A percentile compares a stretch with the other conserved stretches of the same genome.
Conservation (phyloP, 92 coral and sea anemone species). For the Palythoa heliodiscus region DNA sequence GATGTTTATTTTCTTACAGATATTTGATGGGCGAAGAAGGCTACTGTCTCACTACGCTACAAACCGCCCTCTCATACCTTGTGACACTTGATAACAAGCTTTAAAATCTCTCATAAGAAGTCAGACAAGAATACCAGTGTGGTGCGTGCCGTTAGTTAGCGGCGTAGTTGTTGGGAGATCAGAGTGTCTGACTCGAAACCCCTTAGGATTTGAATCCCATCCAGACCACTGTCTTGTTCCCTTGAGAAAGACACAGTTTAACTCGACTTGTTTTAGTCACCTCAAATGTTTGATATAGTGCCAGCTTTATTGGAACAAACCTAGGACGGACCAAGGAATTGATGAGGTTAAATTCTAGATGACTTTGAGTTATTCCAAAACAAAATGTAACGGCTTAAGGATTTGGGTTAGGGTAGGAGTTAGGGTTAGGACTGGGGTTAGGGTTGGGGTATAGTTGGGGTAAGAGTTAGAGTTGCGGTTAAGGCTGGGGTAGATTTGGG, state of each 20-base stretch:
- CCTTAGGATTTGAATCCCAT: not conserved
- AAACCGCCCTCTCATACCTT: constrained; percentile 89
- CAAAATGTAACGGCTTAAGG: too few relatives aligned
- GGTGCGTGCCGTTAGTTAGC: not conserved
- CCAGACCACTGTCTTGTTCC: not conserved
- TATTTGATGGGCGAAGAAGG: constrained; percentile 99
- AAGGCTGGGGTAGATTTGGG: too few relatives aligned
- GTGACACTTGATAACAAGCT: constrained; percentile 59
- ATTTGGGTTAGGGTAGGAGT: too few relatives aligned
- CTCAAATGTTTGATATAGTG: too few relatives aligned
- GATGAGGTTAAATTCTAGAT: too few relatives aligned
- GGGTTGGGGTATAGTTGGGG: too few relatives aligned
- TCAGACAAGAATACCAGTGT: not conserved
- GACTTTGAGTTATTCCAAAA: too few relatives aligned
- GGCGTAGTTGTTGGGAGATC: not conserved
- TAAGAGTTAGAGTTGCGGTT: too few relatives aligned
- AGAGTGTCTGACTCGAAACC: not conserved
- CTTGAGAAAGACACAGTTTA: not conserved
- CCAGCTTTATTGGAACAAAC: too few relatives aligned
- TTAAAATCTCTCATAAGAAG: not conserved
- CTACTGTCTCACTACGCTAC: constrained; percentile 90
- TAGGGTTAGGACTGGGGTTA: too few relatives aligned
- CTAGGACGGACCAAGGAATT: too few relatives aligned
- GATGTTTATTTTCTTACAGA: constrained; percentile 49
- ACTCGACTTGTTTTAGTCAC: not conserved